A percentile compares a stretch with the other conserved stretches of the same genome.
phyloP scores from a whole-genome alignment of 2,888 invertebrate species.

The Caenorhabditis virilis region DNA sequence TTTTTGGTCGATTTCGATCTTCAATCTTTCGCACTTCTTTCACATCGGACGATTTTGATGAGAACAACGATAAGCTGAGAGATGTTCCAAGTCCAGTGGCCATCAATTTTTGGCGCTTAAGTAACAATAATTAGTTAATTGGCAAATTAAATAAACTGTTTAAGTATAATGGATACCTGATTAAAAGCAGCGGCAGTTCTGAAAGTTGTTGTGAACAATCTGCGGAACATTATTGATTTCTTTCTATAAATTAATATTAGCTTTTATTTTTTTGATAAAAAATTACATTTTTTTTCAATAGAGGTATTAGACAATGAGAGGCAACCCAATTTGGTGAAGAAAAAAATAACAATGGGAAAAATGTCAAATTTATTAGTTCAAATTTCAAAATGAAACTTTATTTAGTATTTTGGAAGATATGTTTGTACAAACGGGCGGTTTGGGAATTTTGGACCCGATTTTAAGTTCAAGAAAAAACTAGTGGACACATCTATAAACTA shows the following conservation, averaged over 20 bases:
- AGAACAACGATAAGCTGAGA: constrained; percentile 23
- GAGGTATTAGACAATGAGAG: too few relatives aligned
- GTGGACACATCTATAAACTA: too few relatives aligned
- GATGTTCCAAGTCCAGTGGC: constrained; percentile 15
- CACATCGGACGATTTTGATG: not conserved
- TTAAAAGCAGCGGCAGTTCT: not conserved
- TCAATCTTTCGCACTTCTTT: constrained; percentile 5
- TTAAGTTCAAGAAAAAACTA: too few relatives aligned
- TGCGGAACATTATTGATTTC: not conserved
- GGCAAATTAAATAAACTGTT: too few relatives aligned
- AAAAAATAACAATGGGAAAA: not conserved
- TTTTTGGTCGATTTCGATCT: constrained; percentile 38
- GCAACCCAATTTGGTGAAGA: not conserved
- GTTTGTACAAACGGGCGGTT: too few relatives aligned
- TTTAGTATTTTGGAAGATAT: too few relatives aligned
- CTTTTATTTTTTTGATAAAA: too few relatives aligned
- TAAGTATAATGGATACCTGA: too few relatives aligned
- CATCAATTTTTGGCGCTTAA: not conserved
- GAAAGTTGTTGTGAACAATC: not conserved
- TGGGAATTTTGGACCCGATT: too few relatives aligned
- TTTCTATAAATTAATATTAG: not conserved
- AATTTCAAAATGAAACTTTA: too few relatives aligned
- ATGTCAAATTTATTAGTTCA: not conserved
- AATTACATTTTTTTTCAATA: too few relatives aligned
- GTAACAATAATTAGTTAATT: too few relatives aligned